Percentiles rank a stretch among this genome's conserved stretches.
These are phyloP conservation scores for Malachius bipustulatus DNA, from an alignment of 2,888 invertebrate species.

Conservation along the genomic window DNA sequence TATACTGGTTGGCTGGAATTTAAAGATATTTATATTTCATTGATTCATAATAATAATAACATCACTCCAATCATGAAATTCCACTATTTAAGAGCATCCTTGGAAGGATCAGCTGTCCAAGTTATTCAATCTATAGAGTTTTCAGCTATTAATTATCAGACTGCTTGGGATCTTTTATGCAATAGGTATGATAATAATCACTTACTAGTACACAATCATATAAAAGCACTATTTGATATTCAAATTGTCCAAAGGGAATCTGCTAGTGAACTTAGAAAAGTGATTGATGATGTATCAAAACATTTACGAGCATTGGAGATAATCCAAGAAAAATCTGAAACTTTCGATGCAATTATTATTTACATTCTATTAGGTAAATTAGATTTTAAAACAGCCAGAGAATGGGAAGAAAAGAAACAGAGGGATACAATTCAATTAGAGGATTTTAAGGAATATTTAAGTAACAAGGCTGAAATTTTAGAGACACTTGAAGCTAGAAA, in stretches of 20 bases:
- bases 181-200: slow-evolving; percentile 5
- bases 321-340: neutral
- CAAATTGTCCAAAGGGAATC: neutral
- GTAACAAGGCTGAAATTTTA: too few species aligned
- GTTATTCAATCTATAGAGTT: neutral
- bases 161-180: neutral
- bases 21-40: neutral
- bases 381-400: neutral
- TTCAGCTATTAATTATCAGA: neutral
- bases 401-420: slow-evolving; percentile 6
- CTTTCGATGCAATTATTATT: neutral
- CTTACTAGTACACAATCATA: neutral
- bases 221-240: neutral
- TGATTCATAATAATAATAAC: neutral
- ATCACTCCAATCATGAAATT: neutral
- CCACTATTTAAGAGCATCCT: slow-evolving; percentile 6
- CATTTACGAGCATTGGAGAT: neutral
- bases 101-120: neutral
- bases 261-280: neutral
- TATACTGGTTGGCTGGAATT: slow-evolving; percentile 3
- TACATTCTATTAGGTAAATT: neutral
- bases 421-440: too few species aligned
- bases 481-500: too few species aligned
- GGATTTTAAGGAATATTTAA: too few species aligned
- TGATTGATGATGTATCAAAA: neutral